These are phyloP conservation scores for Trypoxylus dichotomus DNA, from an alignment of 1,140 invertebrate species.

Conservation along the genomic window DNA sequence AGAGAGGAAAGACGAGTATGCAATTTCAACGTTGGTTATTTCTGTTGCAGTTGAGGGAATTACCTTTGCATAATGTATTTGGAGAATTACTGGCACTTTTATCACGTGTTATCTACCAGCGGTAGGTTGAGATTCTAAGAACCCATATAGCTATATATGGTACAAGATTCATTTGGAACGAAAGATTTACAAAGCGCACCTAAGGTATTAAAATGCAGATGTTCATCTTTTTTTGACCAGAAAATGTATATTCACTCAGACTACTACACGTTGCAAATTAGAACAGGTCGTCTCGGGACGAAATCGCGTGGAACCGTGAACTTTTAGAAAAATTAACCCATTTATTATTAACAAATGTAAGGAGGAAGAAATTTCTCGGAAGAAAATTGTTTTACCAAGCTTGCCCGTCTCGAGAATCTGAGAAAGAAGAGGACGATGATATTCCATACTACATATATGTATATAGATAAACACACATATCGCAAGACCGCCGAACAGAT, in stretches of 20 bases:
- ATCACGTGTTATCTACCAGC: no score
- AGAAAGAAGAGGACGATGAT: constrained; percentile 37
- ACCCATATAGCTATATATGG: no score
- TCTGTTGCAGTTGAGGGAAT: no score
- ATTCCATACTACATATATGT: constrained; percentile 37
- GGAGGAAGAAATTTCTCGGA: constrained; percentile 41
- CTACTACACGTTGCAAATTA: constrained; percentile 11
- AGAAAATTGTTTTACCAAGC: constrained; percentile 32
- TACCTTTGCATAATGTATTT: no score
- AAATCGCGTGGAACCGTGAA: constrained; percentile 20
- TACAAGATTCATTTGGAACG: no score
- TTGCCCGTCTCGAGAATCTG: constrained; percentile 32
- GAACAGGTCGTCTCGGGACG: constrained; percentile 8
- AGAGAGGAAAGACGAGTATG: no score
- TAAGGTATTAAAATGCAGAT: no score
- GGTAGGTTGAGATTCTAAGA: no score
- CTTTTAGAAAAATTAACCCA: constrained; percentile 48
- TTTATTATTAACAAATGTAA: constrained; percentile 47
- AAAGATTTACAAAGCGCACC: no score
- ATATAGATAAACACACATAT: no score
- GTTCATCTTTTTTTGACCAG: neutral
- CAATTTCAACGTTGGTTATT: no score
- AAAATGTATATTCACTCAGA: neutral
- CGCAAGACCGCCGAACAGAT: constrained; percentile 24
- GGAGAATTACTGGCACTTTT: no score